Conservation (phyloP, 2,113 vertebrate species). For the Esox niger region DNA sequence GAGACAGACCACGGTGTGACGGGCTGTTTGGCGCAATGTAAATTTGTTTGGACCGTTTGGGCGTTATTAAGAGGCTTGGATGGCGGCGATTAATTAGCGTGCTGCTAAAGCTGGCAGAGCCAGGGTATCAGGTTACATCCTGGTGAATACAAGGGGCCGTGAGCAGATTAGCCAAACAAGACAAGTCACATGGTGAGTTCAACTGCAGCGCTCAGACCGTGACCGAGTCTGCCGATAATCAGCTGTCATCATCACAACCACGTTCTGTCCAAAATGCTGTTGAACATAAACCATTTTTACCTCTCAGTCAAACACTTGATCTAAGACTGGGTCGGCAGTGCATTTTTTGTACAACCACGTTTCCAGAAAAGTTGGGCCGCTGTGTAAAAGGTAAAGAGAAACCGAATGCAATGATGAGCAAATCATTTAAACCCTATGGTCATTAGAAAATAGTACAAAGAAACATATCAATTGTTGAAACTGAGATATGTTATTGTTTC, state of each 20-base stretch:
- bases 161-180: conserved; percentile 51
- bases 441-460: too few species aligned
- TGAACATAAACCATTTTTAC: too few species aligned
- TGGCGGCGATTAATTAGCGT: conserved; percentile 56
- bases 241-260: not conserved
- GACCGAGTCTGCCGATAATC: conserved; percentile 10
- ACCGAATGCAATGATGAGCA: too few species aligned
- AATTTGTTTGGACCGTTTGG: conserved; percentile 35
- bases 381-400: too few species aligned
- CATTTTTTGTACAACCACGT: too few species aligned
- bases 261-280: not conserved
- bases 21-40: too few species aligned
- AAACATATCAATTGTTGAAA: too few species aligned
- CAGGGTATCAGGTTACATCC: conserved; percentile 55
- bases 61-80: conserved; percentile 53
- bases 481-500: too few species aligned
- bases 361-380: too few species aligned
- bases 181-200: conserved; percentile 44
- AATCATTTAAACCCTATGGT: too few species aligned
- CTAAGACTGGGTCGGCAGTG: too few species aligned
- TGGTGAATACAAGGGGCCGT: conserved; percentile 38
- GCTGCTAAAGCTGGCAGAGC: conserved; percentile 54
- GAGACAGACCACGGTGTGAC: not conserved
- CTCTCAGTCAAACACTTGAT: too few species aligned
- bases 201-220: conserved; percentile 20